These are phyloP conservation scores for Bruchidius siliquastri DNA, from an alignment of 2,888 invertebrate genomes.

Conservation along the genomic window DNA sequence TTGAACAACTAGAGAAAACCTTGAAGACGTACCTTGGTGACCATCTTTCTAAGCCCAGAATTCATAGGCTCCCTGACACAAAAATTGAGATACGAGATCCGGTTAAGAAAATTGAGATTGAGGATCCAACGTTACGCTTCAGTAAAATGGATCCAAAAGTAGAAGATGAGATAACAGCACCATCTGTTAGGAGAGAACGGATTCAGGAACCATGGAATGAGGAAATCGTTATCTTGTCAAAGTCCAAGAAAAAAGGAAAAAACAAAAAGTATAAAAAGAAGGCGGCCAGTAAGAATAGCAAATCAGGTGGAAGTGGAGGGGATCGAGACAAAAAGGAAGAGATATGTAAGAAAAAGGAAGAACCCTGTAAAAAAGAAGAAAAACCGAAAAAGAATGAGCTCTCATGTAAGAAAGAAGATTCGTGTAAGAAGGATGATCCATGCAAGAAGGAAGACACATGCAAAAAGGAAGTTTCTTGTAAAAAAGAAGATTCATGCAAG, in stretches of 20 bases:
- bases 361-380: slow-evolving; percentile 15
- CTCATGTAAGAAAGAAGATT: slow-evolving; percentile 13
- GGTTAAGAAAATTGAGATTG: neutral
- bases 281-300: neutral
- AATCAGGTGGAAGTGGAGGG: neutral
- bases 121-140: neutral
- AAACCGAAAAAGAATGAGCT: slow-evolving; percentile 3
- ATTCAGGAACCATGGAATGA: slow-evolving; percentile 9
- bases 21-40: slow-evolving; percentile 11
- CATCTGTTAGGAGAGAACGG: slow-evolving; percentile 2
- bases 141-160: slow-evolving; percentile 4
- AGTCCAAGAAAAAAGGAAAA: neutral
- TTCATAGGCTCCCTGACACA: neutral
- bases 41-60: slow-evolving; percentile 1
- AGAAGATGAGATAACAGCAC: slow-evolving; percentile 3
- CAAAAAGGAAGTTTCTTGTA: slow-evolving; percentile 21
- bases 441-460: slow-evolving; percentile 18
- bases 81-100: neutral
- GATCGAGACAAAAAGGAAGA: slow-evolving; percentile 11
- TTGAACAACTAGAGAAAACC: slow-evolving; percentile 23
- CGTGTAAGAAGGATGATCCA: slow-evolving; percentile 16
- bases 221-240: neutral
- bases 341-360: slow-evolving; percentile 19
- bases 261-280: neutral
- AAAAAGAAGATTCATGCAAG: slow-evolving; percentile 18